Base-by-base conservation (phyloP, 2,888 invertebrate species). In the Protophormia terraenovae region DNA sequence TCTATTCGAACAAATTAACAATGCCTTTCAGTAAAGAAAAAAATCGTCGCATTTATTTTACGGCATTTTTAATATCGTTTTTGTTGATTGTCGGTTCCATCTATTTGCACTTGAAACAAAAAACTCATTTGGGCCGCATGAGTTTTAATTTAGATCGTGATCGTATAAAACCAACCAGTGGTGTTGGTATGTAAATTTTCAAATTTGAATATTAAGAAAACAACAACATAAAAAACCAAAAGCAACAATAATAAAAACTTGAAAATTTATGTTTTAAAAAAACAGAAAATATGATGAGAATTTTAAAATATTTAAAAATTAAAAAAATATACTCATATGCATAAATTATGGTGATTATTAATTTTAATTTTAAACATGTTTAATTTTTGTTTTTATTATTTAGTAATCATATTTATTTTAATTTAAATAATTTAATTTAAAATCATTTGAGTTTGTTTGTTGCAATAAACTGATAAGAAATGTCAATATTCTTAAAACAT, bases 81-180 rank as follows among this genome's bases (percentile, higher is more conserved):
- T 19, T 90, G 58, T 87, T 91, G 27, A 86, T 90, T 73, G 72
- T 87, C 19, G 89, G 88, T 16, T 89, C 90, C 27, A 90, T 91
- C 64, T 89, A 88, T 84, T 80, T 90, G 87, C 91, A 91, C 75
- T 64, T 89, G 35, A 81, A 29, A 29, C 90, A 90, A 60, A 89
- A 89, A 76, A 86, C 85, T 79, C 90, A 88, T 87, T 84, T 85
- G 53, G 91, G 91, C 3, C 89, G 91, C 8, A 80, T 90, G 73
- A 78, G 89, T 38, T 80, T 84, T 53, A 71, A 85, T 27, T 69
- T 82, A 50, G 77, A 86, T 32, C 66, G 72, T 47, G 41, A 47
- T 76, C 71, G 55, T 67, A 71, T 87, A 82, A 88, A 78, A 86
- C 82, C 85, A 79, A 89, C 87, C 60, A 58, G 69, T 77, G 83